Conservation (phyloP, 2,797 vertebrate genomes). For the Nasua narica region DNA sequence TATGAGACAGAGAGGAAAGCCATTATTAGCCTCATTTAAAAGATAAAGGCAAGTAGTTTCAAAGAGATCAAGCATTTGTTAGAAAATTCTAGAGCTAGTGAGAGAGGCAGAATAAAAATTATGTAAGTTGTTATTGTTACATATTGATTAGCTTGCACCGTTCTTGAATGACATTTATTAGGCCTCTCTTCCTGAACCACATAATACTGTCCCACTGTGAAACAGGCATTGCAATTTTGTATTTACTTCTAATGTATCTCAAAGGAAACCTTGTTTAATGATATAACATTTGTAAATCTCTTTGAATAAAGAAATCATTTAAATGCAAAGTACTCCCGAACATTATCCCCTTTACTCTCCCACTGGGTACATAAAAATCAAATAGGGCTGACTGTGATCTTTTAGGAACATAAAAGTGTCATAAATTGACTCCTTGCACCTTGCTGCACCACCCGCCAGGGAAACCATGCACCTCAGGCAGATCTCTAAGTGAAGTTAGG, state of each 20-base stretch:
- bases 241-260: constrained; percentile 68
- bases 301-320: constrained; percentile 71
- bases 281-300: constrained; percentile 67
- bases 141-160: neutral
- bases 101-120: neutral
- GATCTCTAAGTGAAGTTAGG: neutral
- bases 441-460: neutral
- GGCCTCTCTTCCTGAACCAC: constrained; percentile 2
- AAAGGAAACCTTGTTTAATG: constrained; percentile 68
- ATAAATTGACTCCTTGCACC: constrained; percentile 56
- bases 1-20: neutral
- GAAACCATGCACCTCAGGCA: neutral
- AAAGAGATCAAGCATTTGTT: neutral
- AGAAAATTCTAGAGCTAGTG: neutral
- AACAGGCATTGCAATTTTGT: constrained; percentile 32
- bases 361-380: constrained; percentile 62
- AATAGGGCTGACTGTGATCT: constrained; percentile 62
- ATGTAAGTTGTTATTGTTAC: neutral
- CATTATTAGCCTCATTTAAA: neutral
- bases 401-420: constrained; percentile 41
- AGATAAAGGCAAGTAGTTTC: neutral
- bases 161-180: constrained; percentile 22
- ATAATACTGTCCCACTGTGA: constrained; percentile 39
- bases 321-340: constrained; percentile 66
- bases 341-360: constrained; percentile 53